Evolutionary conservation across 2,888 invertebrate species (phyloP), one percentile per base, ranked within the genome.

Genomic region (Acronicta alni): DNA sequence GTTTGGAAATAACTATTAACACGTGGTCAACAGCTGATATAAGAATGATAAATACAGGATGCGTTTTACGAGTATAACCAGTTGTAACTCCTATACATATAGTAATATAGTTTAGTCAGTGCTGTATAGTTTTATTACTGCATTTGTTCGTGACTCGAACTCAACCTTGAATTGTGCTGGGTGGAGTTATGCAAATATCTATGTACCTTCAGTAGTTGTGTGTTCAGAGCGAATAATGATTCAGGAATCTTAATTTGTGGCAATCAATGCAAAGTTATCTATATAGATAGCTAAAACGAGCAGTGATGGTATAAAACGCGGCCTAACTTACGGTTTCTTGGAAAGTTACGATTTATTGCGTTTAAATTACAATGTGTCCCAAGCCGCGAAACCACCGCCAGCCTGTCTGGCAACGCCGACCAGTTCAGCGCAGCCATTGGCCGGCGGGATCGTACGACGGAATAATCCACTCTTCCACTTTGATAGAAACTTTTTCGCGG

Each of bases 401-500:
- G 84, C 72, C 66, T 81, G 88, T 89, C 89, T 85, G 75, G 71
- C 77, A 49, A 48, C 66, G 77, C 67, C 64, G 66, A 72, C 79
- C 72, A 75, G 81, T 80, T 75, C 65, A 23, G 49, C 57, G 48
- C 77, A 66, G 75, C 78, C 73, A 83, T 83, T 81, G 78, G 83
- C 71, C 77, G 75, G 56, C 55, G 74, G 76, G 75, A 79, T 73
- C 75, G 77, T 61, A 68, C 71, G 75, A 53, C 60, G 80, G 82
- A 82, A 85, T 84, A 79, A 76, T 76, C 60, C 62, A 46, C 67
- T 71, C 73, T 73, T 72, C 80, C 75, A 75, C 75, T 80, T 80
- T 72, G 75, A 87, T 91, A 91, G 91, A 92, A 92, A 92, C 89
- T 89, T 87, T 76, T 77, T 77, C 82, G 78, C 75, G 57, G 70